Percentiles rank a stretch among this genome's conserved stretches.
Conservation (phyloP, 1,140 invertebrate species). For the Drosophila athabasca region DNA sequence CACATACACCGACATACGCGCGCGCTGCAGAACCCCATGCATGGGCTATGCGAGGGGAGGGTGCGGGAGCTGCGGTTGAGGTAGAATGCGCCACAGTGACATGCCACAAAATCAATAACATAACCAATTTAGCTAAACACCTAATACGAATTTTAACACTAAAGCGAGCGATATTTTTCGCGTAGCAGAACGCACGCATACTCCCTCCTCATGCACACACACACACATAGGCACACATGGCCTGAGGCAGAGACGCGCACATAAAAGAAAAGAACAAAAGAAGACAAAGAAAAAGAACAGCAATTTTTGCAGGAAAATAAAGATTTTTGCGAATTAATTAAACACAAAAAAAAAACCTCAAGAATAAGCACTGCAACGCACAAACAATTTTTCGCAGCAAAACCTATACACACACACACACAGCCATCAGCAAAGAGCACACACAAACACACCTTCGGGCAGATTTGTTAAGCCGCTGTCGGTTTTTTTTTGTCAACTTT, state of each 20-base stretch:
- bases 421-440: too few species aligned
- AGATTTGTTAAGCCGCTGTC: too few species aligned
- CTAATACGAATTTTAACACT: conserved; percentile 36
- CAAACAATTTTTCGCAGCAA: too few species aligned
- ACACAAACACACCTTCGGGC: too few species aligned
- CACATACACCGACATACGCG: conserved; percentile 9
- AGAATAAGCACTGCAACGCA: background rate
- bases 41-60: background rate
- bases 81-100: too few species aligned
- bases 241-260: conserved; percentile 34
- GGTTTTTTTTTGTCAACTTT: too few species aligned
- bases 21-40: background rate
- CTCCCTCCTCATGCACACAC: conserved; percentile 18
- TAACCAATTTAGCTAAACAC: conserved; percentile 31
- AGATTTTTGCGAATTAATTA: conserved; percentile 13
- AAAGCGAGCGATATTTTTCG: too few species aligned
- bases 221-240: conserved; percentile 11
- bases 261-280: conserved; percentile 51
- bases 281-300: conserved; percentile 42
- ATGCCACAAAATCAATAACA: conserved; percentile 46
- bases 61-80: conserved; percentile 2
- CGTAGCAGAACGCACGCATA: conserved; percentile 7
- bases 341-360: conserved; percentile 8
- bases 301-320: conserved; percentile 14
- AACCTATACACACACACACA: too few species aligned